Evolutionary conservation across 2,797 vertebrate species (phyloP), one percentile per base, ranked within the genome.

Genomic region (Pantherophis alleghaniensis): DNA sequence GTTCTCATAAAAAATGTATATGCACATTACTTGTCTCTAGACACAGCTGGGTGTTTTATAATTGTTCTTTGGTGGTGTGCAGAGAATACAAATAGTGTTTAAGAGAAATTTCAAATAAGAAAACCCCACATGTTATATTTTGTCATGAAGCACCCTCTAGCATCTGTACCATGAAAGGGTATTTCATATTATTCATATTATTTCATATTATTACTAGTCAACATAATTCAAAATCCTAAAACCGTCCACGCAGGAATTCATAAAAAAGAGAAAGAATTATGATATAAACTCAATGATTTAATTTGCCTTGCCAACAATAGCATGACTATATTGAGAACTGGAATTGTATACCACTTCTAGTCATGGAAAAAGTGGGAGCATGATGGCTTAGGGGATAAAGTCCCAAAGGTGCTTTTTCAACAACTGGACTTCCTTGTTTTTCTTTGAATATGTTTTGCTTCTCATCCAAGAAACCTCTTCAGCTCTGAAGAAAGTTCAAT

Each of bases 1-100:
- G 56, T 92, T 12, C 32, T 92, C 83, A 91, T n/a, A 90, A 90
- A 83, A 66, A 86, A 61, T 37, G 28, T 74, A 57, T 83, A 90
- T 1, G 26, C 59, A 9, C 47, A 9, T 22, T 56, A 92, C 88
- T 91, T 87, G 88, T 90, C 32, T 91, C 91, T 86, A 83, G 9
- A 7, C 79, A 24, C 47, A 79, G 83, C 24, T 74, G 37, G n/a
- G 18, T 53, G 63, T 87, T 92, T 69, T 87, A 90, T 51, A 51
- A 47, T 60, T 90, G 79, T 14, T 90, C 61, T 92, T 87, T 55
- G 61, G 20, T 92, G 14, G 61, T 94, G 56, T 79, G 56, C 24
- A 42, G 69, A 87, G 69, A 92, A 55, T 92, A 74, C 42, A 87
- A 94, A 90, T 26, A 28, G 13, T 55, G 51, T 91, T 66, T 55